Evolutionary conservation across 2,113 vertebrate species (phyloP).

Genomic region (Plotosus lineatus): DNA sequence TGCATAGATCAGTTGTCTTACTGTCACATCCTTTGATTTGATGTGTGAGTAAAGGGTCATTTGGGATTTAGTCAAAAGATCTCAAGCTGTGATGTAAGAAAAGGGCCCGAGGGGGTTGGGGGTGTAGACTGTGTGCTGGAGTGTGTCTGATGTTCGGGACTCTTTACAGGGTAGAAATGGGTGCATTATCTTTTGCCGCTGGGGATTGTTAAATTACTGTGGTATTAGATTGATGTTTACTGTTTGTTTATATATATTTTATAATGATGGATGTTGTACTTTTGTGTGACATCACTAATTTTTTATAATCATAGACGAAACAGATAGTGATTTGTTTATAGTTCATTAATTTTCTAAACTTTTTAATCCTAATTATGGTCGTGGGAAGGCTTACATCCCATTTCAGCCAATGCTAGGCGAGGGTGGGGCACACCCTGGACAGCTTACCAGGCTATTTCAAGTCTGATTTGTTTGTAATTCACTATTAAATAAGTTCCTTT

Average conservation of each 20-base stretch:
- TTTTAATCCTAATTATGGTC: no score
- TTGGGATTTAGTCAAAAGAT: conserved; percentile 21
- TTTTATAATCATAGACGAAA: not conserved
- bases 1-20: not conserved
- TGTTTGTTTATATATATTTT: not conserved
- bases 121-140: not conserved
- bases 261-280: not conserved
- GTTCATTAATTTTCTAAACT: no score
- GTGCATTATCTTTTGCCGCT: not conserved
- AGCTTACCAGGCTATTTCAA: no score
- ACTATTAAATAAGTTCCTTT: not conserved
- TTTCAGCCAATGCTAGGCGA: no score
- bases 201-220: not conserved
- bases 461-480: not conserved
- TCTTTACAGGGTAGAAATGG: not conserved
- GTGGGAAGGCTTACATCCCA: no score
- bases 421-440: no score
- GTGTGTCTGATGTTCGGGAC: conserved; percentile 4
- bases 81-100: not conserved
- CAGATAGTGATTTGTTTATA: not conserved
- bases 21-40: conserved; percentile 28
- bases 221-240: not conserved
- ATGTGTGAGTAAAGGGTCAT: conserved; percentile 22
- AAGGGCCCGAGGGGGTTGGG: not conserved
- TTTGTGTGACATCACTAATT: not conserved